These are phyloP conservation scores for Ichneumoninae sp. DNA, from an alignment of 2,888 invertebrate genomes.

Conservation along the genomic window DNA sequence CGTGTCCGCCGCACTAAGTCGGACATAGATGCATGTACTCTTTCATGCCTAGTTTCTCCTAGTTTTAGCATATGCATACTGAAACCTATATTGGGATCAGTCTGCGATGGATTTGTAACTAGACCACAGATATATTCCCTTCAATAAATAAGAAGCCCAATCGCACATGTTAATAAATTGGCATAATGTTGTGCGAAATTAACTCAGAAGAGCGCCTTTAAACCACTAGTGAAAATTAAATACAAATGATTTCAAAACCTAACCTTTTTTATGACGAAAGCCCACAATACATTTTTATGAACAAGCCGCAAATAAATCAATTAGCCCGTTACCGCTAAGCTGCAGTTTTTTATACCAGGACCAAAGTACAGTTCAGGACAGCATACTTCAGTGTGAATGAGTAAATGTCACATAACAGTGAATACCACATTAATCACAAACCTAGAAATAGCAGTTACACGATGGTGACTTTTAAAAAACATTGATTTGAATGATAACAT, in stretches of 20 bases:
- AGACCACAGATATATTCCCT: slow-evolving; percentile 17
- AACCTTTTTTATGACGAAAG: neutral
- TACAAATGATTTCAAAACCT: neutral
- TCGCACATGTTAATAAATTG: neutral
- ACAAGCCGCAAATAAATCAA: too few relatives aligned
- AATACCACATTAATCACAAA: neutral
- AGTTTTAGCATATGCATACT: slow-evolving; percentile 17
- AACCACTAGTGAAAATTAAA: neutral
- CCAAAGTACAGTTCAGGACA: neutral
- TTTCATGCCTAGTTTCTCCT: slow-evolving; percentile 9
- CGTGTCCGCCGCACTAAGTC: neutral
- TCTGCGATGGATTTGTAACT: slow-evolving; percentile 26
- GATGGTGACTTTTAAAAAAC: neutral
- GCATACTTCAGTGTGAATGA: neutral
- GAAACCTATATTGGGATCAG: slow-evolving; percentile 16
- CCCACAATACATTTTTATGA: neutral
- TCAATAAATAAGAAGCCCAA: slow-evolving; percentile 1
- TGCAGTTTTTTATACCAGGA: too few relatives aligned
- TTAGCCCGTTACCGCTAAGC: too few relatives aligned
- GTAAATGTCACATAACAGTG: neutral
- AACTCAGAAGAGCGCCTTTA: neutral
- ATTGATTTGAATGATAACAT: neutral
- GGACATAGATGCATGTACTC: slow-evolving; percentile 1
- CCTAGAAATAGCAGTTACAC: neutral
- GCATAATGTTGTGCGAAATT: neutral